Percentiles rank a stretch among this genome's conserved stretches.
Evolutionary conservation across 2,113 vertebrate genomes (phyloP).

Genomic region (Hucho hucho): DNA sequence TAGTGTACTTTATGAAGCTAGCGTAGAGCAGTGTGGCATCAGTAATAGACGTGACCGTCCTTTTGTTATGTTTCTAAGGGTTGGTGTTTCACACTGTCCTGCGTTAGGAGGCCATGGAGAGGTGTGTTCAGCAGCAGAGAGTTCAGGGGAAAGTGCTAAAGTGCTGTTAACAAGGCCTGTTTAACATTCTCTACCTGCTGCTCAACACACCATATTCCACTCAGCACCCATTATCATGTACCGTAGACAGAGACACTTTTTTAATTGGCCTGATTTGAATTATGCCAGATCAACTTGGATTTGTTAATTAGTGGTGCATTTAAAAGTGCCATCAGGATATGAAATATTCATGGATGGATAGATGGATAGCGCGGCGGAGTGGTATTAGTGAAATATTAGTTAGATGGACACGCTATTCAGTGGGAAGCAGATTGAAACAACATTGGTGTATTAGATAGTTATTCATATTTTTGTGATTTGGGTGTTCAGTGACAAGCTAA

Average conservation of each 20-base stretch:
- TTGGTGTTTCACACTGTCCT: conserved; percentile 47
- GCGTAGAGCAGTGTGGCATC: background rate
- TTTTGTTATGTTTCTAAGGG: conserved; percentile 33
- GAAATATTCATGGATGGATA: conserved; percentile 79
- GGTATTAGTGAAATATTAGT: conserved; percentile 74
- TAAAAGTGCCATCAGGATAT: conserved; percentile 79
- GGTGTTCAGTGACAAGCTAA: background rate
- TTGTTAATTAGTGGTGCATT: conserved; percentile 79
- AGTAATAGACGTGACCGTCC: conserved; percentile 44
- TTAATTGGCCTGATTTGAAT: conserved; percentile 79
- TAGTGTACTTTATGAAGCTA: conserved; percentile 51
- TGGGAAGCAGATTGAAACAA: conserved; percentile 63
- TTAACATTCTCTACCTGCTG: conserved; percentile 77
- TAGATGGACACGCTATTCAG: conserved; percentile 28
- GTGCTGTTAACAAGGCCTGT: conserved; percentile 79
- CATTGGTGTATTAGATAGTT: conserved; percentile 53
- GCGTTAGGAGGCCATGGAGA: conserved; percentile 69
- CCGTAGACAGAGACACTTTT: conserved; percentile 65
- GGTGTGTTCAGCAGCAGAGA: conserved; percentile 72
- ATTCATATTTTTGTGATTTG: conserved; percentile 60
- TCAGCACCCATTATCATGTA: conserved; percentile 76
- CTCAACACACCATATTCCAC: conserved; percentile 77
- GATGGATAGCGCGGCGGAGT: conserved; percentile 51
- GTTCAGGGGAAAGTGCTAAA: conserved; percentile 74
- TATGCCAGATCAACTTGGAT: conserved; percentile 81